Percentiles rank a stretch among this genome's conserved stretches.
Evolutionary conservation across 2,113 vertebrate genomes (phyloP).

Genomic region (Chaetodon trifascialis): DNA sequence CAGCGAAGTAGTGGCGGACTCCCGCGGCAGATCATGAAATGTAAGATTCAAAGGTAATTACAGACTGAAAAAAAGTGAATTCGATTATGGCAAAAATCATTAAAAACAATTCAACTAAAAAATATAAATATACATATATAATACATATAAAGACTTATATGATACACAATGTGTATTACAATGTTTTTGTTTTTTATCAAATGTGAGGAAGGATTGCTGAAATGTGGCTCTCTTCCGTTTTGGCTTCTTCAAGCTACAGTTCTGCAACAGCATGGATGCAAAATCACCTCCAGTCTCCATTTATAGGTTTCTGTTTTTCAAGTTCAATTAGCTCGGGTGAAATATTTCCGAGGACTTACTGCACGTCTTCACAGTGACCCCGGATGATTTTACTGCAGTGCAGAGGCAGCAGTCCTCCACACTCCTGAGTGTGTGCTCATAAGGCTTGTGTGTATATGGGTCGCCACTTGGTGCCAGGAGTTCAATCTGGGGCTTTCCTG

Average conservation of each 20-base stretch:
- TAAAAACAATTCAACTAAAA: no score
- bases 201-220: no score
- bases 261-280: neutral
- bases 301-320: neutral
- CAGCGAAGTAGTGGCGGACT: neutral
- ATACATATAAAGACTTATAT: no score
- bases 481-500: neutral
- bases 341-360: neutral
- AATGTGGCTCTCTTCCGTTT: no score
- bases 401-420: conserved; percentile 4
- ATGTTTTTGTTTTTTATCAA: no score
- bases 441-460: neutral
- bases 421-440: neutral
- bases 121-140: no score
- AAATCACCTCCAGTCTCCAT: neutral
- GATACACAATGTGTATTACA: no score
- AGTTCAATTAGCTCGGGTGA: neutral
- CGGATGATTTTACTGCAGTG: neutral
- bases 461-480: neutral
- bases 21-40: no score
- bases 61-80: neutral
- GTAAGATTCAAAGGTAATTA: no score
- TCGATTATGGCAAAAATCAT: no score
- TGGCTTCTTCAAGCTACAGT: no score
- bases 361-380: neutral